Base-by-base conservation (phyloP, 2,888 invertebrate genomes). In the Alloscopus bannaensis region DNA sequence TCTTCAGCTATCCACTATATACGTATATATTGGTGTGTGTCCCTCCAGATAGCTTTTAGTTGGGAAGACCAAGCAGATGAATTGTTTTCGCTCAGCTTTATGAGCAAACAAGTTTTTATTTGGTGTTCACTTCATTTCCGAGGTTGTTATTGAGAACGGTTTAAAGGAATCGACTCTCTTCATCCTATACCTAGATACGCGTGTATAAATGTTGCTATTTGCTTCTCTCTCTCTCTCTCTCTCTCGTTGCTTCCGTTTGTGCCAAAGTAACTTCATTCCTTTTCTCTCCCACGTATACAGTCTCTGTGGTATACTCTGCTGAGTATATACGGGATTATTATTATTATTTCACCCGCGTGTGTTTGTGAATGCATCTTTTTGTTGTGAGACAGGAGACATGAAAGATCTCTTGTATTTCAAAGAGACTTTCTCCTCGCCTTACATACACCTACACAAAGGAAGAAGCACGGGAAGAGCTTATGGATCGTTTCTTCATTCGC, bases 101-200 rank as follows among this genome's bases (percentile, higher is more conserved):
- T 79, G 79, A 79, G 79, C 71, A 80, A 80, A 80, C 79, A 80
- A 80, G 79, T 80, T 72, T 66, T 73, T 80, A 80, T 80, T 80
- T 72, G 73, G 79, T 73, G 71, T 79, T 80, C 72, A 80, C 79
- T 68, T 62, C 72, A 73, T 62, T 80, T 80, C 79, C 79, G 68
- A 80, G 72, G 73, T 62, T 80, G 79, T 80, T 73, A 69, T 69
- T 68, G 79, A 73, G 69, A 80, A 69, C 64, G 69, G 42, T 66
- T 64, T 40, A 47, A 26, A 45, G 57, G 79, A 80, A 69, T 73
- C 79, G 66, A 59, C 57, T 45, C 24, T 26, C 55, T 55, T 2
- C 26, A 26, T 26, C 2, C 11, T 16, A 20, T 6, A 55, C 6
- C 4, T 20, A 55, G 55, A 55, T 11, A 55, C 11, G 22, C n/a